Evolutionary conservation across 1,140 invertebrate genomes (phyloP).

Genomic region (Microplitis mediator): DNA sequence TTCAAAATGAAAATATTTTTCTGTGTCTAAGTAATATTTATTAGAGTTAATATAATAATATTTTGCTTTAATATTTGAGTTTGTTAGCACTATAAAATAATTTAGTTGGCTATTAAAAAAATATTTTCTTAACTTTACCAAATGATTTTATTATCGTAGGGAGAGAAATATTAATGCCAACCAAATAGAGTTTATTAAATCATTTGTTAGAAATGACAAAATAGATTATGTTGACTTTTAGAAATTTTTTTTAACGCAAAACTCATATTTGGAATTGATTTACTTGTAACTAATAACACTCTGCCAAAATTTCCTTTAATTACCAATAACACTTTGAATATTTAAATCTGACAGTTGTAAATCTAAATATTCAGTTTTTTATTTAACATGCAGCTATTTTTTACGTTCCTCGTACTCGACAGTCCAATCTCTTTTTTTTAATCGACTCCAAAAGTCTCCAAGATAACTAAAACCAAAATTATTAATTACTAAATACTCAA

Average conservation of each 20-base stretch:
- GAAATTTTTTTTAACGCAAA: conserved; percentile 81
- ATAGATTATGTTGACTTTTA: no score
- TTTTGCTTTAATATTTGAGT: no score
- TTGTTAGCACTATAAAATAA: no score
- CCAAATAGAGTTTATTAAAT: no score
- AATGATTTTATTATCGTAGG: no score
- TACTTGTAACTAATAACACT: conserved; percentile 72
- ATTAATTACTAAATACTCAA: background rate
- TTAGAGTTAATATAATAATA: no score
- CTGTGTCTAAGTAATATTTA: no score
- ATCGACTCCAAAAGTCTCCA: conserved; percentile 43
- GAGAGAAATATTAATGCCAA: no score
- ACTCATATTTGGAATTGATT: conserved; percentile 55
- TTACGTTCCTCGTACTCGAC: conserved; percentile 24
- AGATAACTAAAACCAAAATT: conserved; percentile 36
- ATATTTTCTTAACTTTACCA: no score
- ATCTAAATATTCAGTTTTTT: conserved; percentile 61
- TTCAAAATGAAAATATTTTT: no score
- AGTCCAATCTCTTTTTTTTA: conserved; percentile 39
- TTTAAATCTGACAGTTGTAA: conserved; percentile 71
- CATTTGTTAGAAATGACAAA: no score
- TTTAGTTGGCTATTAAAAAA: no score
- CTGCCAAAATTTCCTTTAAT: conserved; percentile 81
- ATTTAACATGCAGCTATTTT: conserved; percentile 19
- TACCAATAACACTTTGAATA: conserved; percentile 73